Conservation (phyloP, 2,113 vertebrate genomes). For the Mionectes macconnelli region DNA sequence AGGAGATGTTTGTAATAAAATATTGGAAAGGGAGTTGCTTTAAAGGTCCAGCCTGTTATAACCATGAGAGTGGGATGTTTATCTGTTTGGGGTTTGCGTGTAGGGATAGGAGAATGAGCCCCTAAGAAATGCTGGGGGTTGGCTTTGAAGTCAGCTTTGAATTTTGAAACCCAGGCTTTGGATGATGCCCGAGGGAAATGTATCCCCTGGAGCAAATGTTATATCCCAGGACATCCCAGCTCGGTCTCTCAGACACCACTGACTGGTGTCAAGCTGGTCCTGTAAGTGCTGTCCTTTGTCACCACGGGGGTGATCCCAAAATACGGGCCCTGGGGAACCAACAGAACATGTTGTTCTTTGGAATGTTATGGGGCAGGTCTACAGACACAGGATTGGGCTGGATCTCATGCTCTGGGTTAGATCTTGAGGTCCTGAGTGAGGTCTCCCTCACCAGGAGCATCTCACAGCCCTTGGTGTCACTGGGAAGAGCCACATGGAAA, state of each 20-base stretch:
- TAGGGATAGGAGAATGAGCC: neutral
- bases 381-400: neutral
- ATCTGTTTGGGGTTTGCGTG: rapidly evolving
- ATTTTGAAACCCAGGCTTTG: rapidly evolving
- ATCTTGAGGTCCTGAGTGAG: neutral
- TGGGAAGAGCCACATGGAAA: neutral
- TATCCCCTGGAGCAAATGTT: neutral
- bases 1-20: neutral
- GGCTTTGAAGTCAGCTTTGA: neutral
- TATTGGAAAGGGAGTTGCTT: neutral
- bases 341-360: neutral
- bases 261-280: neutral
- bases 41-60: neutral
- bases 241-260: neutral
- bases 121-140: neutral
- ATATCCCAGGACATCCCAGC: neutral
- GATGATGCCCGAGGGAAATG: neutral
- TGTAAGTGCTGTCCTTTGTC: neutral
- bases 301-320: too few relatives aligned
- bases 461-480: neutral
- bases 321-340: neutral
- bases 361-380: neutral
- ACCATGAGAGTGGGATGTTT: neutral
- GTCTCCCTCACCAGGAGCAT: neutral
- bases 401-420: neutral